phyloP scores from a whole-genome alignment of 2,797 vertebrate genomes.

The Etheostoma perlongum region DNA sequence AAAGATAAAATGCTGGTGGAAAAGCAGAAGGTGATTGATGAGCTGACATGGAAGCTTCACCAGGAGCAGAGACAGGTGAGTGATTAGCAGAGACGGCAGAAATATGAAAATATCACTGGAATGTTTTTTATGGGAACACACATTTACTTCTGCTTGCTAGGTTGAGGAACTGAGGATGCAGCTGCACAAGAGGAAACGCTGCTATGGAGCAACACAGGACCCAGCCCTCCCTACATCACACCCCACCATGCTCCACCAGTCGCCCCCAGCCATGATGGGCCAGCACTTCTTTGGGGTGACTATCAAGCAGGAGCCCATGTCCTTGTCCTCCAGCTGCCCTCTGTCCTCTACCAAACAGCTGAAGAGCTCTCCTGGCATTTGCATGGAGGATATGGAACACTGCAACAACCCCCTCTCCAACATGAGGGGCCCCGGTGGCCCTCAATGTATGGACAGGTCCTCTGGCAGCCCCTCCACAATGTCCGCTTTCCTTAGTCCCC shows the following conservation, averaged over 20 bases:
- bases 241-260: conserved; percentile 82
- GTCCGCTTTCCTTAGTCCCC: conserved; percentile 94
- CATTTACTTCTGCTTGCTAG: conserved; percentile 35
- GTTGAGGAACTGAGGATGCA: conserved; percentile 96
- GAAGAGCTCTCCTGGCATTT: conserved; percentile 77
- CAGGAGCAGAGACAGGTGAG: conserved; percentile 94
- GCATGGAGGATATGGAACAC: conserved; percentile 84
- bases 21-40: conserved; percentile 99
- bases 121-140: background rate
- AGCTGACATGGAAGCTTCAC: conserved; percentile 97
- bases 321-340: conserved; percentile 89
- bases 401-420: conserved; percentile 79
- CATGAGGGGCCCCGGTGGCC: conserved; percentile 70
- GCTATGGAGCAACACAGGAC: conserved; percentile 84
- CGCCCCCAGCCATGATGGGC: conserved; percentile 81
- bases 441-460: conserved; percentile 76
- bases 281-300: conserved; percentile 90
- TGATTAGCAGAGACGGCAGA: too few relatives aligned
- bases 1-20: conserved; percentile 99
- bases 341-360: conserved; percentile 88
- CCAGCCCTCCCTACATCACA: conserved; percentile 61
- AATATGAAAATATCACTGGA: background rate
- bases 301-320: conserved; percentile 92
- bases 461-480: conserved; percentile 84
- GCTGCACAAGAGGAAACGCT: conserved; percentile 93